Conservation (phyloP, 2,888 invertebrate genomes). For the Leucophenga maculata region DNA sequence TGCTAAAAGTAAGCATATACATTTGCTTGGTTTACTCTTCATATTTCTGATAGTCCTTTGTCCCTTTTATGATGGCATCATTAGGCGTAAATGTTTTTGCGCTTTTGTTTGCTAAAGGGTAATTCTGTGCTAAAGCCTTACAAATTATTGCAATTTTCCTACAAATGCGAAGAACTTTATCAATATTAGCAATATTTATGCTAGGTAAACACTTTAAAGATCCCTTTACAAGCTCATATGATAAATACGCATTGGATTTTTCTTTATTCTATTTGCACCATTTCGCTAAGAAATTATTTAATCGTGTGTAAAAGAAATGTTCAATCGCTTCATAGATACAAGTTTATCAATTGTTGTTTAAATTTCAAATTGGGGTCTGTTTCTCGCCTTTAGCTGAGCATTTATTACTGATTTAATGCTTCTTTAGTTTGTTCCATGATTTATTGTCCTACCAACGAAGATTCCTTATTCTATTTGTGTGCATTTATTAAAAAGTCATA, state of each 20-base stretch:
- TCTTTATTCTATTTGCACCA: neutral
- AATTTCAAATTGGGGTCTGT: neutral
- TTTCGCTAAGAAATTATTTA: constrained; percentile 53
- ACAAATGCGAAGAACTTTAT: constrained; percentile 24
- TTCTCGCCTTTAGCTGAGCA: neutral
- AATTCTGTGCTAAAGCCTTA: constrained; percentile 37
- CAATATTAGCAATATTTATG: neutral
- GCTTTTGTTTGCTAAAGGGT: constrained; percentile 33
- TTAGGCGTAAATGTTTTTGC: constrained; percentile 46
- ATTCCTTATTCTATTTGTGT: neutral
- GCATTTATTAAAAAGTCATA: constrained; percentile 57
- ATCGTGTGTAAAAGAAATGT: constrained; percentile 61
- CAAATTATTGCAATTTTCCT: constrained; percentile 55
- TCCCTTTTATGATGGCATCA: constrained; percentile 31
- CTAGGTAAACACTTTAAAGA: constrained; percentile 9
- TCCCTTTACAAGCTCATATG: constrained; percentile 17
- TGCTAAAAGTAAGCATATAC: neutral
- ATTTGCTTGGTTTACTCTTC: neutral
- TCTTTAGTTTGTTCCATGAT: constrained; percentile 9
- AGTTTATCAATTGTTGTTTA: neutral
- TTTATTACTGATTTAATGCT: constrained; percentile 10
- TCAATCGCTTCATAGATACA: neutral
- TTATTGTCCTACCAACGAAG: constrained; percentile 10
- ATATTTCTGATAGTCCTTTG: neutral
- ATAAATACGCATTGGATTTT: neutral